Conservation (phyloP, 2,113 vertebrate genomes). For the Dasypus novemcinctus region DNA sequence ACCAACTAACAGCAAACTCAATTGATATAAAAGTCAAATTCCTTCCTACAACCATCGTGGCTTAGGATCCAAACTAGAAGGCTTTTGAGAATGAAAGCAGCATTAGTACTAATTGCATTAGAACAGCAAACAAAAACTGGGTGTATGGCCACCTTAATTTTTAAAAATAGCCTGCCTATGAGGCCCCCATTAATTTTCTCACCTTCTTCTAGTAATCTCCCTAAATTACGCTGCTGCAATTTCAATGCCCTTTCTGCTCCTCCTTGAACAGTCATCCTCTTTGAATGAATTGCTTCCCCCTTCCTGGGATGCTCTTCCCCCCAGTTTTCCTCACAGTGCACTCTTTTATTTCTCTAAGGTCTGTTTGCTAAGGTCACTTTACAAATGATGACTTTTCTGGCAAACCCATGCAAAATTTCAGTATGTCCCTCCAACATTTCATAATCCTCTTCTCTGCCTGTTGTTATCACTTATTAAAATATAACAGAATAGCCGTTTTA, state of each 20-base stretch:
- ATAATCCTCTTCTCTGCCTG: background rate
- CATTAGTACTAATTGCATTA: background rate
- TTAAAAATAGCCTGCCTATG: background rate
- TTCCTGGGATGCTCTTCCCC: background rate
- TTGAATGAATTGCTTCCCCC: background rate
- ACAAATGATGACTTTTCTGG: background rate
- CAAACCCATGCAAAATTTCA: background rate
- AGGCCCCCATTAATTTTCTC: background rate
- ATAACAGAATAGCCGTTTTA: background rate
- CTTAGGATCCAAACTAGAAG: background rate
- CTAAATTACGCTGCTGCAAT: background rate
- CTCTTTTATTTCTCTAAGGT: background rate
- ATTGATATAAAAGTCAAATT: background rate
- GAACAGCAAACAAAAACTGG: background rate
- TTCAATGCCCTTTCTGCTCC: background rate
- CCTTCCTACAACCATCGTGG: background rate
- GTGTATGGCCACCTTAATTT: background rate
- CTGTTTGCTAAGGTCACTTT: background rate
- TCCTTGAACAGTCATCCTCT: background rate
- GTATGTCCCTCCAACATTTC: background rate
- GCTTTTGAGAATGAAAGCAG: background rate
- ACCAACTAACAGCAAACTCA: background rate
- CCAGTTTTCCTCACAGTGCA: background rate
- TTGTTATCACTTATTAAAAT: background rate
- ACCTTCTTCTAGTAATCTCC: background rate